phyloP scores from a whole-genome alignment of 2,113 vertebrate genomes.

The Barbus barbus region DNA sequence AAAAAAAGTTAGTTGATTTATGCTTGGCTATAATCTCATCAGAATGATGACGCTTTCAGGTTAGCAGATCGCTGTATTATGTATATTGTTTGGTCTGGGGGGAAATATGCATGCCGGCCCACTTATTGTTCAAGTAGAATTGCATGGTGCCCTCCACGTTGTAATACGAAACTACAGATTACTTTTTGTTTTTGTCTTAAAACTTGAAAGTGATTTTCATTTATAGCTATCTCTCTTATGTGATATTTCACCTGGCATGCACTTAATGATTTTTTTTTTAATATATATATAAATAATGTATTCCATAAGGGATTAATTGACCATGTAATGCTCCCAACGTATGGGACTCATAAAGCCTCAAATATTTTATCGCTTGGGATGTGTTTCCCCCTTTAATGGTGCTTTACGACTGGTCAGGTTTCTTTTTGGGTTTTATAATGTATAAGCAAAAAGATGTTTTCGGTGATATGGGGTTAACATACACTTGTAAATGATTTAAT shows the following conservation, averaged over 20 bases:
- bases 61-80: conserved; percentile 38
- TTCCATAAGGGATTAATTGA: conserved; percentile 52
- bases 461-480: conserved; percentile 55
- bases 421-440: conserved; percentile 89
- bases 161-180: conserved; percentile 14
- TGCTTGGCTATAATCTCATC: conserved; percentile 27
- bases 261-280: conserved; percentile 63
- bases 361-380: conserved; percentile 78
- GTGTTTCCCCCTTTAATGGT: conserved; percentile 85
- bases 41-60: conserved; percentile 36
- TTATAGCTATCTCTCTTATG: neutral
- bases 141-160: conserved; percentile 50
- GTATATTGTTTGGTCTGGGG: conserved; percentile 70
- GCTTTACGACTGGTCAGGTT: conserved; percentile 92
- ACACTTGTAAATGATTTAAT: conserved; percentile 64
- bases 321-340: conserved; percentile 70
- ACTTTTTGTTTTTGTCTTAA: conserved; percentile 38
- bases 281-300: conserved; percentile 43
- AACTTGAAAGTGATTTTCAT: conserved; percentile 32
- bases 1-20: conserved; percentile 24
- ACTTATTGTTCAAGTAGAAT: conserved; percentile 44
- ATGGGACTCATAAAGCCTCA: conserved; percentile 88
- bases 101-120: conserved; percentile 63
- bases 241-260: conserved; percentile 68
- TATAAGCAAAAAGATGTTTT: conserved; percentile 60